phyloP scores from a whole-genome alignment of 2,113 vertebrate genomes.

The Poeciliopsis occidentalis region DNA sequence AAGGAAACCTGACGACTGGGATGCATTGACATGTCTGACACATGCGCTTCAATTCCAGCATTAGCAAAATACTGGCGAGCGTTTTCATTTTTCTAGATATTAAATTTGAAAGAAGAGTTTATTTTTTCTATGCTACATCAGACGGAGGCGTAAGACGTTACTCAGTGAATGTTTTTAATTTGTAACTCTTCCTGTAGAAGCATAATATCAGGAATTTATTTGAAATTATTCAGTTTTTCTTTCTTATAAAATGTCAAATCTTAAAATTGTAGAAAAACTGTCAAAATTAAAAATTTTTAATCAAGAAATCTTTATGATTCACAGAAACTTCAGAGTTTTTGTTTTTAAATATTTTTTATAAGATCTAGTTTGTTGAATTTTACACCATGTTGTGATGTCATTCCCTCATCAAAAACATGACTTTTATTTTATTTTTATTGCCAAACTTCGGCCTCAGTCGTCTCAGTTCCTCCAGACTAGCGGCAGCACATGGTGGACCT shows the following conservation, averaged over 20 bases:
- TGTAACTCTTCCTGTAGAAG: neutral
- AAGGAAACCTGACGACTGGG: conserved; percentile 41
- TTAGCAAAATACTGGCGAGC: conserved; percentile 35
- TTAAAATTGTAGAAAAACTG: neutral
- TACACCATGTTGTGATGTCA: too few species aligned
- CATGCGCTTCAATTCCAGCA: conserved; percentile 39
- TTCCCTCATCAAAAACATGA: too few species aligned
- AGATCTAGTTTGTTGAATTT: too few species aligned
- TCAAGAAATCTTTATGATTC: neutral
- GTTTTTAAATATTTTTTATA: too few species aligned
- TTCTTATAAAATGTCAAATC: neutral
- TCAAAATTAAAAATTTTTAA: neutral
- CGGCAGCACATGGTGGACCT: too few species aligned
- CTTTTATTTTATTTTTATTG: too few species aligned
- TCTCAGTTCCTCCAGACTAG: too few species aligned
- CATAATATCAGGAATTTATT: neutral
- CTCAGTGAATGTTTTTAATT: conserved; percentile 9
- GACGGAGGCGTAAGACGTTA: neutral
- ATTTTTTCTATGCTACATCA: conserved; percentile 8
- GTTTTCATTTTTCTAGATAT: conserved; percentile 48
- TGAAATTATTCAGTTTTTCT: neutral
- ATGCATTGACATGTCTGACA: conserved; percentile 17
- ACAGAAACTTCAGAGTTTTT: neutral
- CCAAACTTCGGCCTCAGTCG: too few species aligned
- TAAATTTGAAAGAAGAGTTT: conserved; percentile 43